Evolutionary conservation across 2,888 invertebrate genomes (phyloP), one percentile per base, ranked within the genome.

Genomic region (Oxystoma pomonae): DNA sequence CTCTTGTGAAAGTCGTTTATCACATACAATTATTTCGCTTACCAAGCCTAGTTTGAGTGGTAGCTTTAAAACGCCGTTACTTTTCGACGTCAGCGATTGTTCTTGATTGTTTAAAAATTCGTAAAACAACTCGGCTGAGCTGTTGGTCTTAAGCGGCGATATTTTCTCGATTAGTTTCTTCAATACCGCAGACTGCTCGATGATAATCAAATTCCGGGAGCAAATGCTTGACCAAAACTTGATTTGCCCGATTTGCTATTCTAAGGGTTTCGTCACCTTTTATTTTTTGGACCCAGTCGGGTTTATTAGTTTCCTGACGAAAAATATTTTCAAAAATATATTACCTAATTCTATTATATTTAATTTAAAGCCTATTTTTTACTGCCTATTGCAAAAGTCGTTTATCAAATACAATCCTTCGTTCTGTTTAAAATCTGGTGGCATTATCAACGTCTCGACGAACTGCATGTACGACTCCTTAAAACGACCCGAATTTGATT

Each of bases 141-240:
- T 65, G 16, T 64, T 67, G 7, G 61, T 64, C 3, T 67, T 58
- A 21, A 67, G 70, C 1, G 65, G 65, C 60, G 67, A 62, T 19
- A 73, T 65, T 53, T 69, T 64, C 1, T 66, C 64, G 3, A 75
- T 68, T 3, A 76, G 63, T 2, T 64, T 63, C 60, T 69, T 64
- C 18, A 76, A 69, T 2, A 73, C 63, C 52, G 74, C 74, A 60
- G 73, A 74, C 66, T 85, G 79, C 66, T 85, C 79, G 70, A 85
- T 83, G 80, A 85, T 84, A 81, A 85, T 80, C 65, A 81, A 81
- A 70, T 89, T 87, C n/a, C n/a, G n/a, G n/a, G n/a, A n/a, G n/a
- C n/a, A n/a, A n/a, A n/a, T n/a, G n/a, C n/a, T n/a, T n/a, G n/a
- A n/a, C n/a, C n/a, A n/a, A n/a, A n/a, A n/a, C n/a, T n/a, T n/a